phyloP scores from a whole-genome alignment of 2,113 vertebrate species.

The Plecotus auritus region DNA sequence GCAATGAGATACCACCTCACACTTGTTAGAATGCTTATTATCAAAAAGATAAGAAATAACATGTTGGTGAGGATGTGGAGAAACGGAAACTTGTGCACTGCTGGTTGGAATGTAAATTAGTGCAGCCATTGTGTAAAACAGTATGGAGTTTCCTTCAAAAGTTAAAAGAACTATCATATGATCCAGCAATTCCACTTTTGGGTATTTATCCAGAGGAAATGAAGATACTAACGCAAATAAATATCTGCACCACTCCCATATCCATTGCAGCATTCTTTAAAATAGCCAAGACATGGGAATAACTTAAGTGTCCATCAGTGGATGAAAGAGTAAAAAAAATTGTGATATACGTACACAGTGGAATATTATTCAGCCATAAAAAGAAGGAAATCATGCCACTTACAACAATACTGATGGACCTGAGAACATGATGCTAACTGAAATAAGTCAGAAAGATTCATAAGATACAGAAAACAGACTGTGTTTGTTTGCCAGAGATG shows the following conservation, averaged over 20 bases:
- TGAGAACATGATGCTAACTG: background rate
- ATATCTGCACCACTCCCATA: background rate
- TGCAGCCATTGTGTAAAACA: background rate
- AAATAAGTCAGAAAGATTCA: background rate
- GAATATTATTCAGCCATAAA: background rate
- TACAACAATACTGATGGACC: background rate
- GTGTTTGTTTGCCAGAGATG: background rate
- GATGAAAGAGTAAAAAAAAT: background rate
- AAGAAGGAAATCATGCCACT: background rate
- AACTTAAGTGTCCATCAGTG: background rate
- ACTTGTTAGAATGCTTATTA: background rate
- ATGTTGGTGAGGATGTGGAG: background rate
- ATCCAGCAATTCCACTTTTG: background rate
- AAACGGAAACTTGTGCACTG: background rate
- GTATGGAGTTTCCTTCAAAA: background rate
- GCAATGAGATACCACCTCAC: background rate
- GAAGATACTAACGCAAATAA: background rate
- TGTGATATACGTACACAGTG: background rate
- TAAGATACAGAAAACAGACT: background rate
- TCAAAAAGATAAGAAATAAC: background rate
- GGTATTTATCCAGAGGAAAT: background rate
- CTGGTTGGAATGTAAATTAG: background rate
- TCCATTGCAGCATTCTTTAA: background rate
- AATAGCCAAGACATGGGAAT: background rate
- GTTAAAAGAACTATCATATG: background rate